Evolutionary conservation across 2,797 vertebrate genomes (phyloP).

Genomic region (Poecilia gillii): DNA sequence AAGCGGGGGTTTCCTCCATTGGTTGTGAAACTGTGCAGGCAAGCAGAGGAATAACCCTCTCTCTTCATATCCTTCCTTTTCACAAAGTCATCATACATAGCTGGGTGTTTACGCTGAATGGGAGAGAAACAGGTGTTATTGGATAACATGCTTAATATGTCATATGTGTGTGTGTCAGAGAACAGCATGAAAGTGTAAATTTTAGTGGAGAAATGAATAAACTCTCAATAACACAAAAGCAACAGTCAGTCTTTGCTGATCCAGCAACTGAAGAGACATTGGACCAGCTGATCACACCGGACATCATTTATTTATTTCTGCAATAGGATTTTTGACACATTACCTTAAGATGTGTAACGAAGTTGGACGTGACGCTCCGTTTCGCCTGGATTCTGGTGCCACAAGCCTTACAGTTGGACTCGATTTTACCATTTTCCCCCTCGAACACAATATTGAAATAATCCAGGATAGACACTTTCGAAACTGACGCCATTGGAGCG

Average conservation of each 20-base stretch:
- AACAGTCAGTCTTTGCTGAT: constrained; percentile 41
- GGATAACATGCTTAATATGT: constrained; percentile 7
- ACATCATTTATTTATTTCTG: no score
- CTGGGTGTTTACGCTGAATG: constrained; percentile 83
- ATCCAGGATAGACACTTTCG: constrained; percentile 86
- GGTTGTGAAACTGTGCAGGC: constrained; percentile 71
- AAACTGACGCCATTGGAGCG: constrained; percentile 83
- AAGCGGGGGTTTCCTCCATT: constrained; percentile 71
- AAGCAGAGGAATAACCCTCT: constrained; percentile 79
- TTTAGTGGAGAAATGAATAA: neutral
- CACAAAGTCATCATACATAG: constrained; percentile 87
- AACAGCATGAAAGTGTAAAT: neutral
- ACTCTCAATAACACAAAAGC: constrained; percentile 22
- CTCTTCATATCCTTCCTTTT: constrained; percentile 87
- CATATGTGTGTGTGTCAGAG: neutral
- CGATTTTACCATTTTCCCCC: constrained; percentile 87
- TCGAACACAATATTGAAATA: constrained; percentile 88
- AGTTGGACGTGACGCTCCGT: constrained; percentile 86
- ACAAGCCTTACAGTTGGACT: constrained; percentile 87
- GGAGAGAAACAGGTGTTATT: constrained; percentile 37
- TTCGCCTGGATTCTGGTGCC: constrained; percentile 87
- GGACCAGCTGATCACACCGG: constrained; percentile 20
- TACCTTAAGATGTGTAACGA: constrained; percentile 88
- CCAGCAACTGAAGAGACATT: neutral
- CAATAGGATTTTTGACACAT: constrained; percentile 18